Evolutionary conservation across 2,888 invertebrate species (phyloP).

Genomic region (Trachelus stipa): DNA sequence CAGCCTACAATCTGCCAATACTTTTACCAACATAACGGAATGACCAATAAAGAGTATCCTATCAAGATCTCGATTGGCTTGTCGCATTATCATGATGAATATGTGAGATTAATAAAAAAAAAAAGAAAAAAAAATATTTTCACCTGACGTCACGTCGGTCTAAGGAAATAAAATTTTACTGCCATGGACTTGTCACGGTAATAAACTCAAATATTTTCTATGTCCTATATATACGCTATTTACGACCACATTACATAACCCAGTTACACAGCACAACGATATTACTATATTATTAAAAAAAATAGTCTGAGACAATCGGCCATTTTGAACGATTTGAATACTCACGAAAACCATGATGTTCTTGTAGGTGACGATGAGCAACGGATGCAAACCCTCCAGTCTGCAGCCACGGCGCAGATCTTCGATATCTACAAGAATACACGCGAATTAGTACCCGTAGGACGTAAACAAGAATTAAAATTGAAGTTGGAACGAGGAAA

Average conservation of each 20-base stretch:
- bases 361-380: constrained; percentile 66
- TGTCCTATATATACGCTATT: background rate
- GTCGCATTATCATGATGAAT: constrained; percentile 25
- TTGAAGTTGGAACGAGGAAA: constrained; percentile 13
- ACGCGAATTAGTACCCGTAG: too few relatives aligned
- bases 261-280: background rate
- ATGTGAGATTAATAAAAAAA: constrained; percentile 25
- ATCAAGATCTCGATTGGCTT: background rate
- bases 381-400: constrained; percentile 64
- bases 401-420: constrained; percentile 61
- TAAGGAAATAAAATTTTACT: background rate
- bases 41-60: constrained; percentile 15
- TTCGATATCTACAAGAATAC: constrained; percentile 54
- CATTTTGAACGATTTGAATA: constrained; percentile 8
- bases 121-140: background rate
- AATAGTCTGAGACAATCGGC: background rate
- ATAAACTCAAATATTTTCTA: background rate
- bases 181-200: background rate
- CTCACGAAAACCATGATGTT: constrained; percentile 65
- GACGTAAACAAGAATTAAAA: constrained; percentile 22
- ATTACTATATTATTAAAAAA: background rate
- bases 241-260: too few relatives aligned
- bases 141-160: background rate
- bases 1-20: constrained; percentile 35
- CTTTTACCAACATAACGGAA: constrained; percentile 16